Conservation (phyloP, 2,113 vertebrate species). For the Circaetus cinerascens region DNA sequence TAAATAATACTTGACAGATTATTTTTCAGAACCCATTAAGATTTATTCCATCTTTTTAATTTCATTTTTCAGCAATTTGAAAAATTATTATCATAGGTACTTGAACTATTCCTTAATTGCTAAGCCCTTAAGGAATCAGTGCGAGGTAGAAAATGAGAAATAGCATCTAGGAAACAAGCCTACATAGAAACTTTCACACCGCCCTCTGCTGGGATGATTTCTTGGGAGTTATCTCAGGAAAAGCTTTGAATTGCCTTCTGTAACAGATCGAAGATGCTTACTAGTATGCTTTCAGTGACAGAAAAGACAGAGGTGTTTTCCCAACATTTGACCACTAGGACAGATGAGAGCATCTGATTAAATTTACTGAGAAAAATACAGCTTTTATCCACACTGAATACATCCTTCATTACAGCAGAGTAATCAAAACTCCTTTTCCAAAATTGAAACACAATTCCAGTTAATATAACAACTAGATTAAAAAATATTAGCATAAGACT, state of each 20-base stretch:
- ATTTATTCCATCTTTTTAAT: neutral
- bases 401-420: neutral
- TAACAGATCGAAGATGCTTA: neutral
- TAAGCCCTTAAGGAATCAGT: neutral
- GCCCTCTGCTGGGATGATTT: slow-evolving; percentile 5
- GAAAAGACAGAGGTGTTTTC: neutral
- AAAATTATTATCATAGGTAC: neutral
- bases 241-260: neutral
- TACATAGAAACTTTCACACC: neutral
- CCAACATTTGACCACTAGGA: neutral
- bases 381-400: neutral
- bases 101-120: neutral
- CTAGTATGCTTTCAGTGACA: neutral
- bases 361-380: neutral
- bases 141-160: neutral
- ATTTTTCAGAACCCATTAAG: neutral
- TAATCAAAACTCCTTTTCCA: neutral
- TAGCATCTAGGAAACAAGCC: neutral
- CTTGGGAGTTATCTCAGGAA: neutral
- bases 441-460: neutral
- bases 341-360: neutral
- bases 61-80: neutral
- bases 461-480: neutral
- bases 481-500: neutral
- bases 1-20: neutral